Base-by-base conservation (phyloP, 2,797 vertebrate genomes). In the Argyrosomus regius region DNA sequence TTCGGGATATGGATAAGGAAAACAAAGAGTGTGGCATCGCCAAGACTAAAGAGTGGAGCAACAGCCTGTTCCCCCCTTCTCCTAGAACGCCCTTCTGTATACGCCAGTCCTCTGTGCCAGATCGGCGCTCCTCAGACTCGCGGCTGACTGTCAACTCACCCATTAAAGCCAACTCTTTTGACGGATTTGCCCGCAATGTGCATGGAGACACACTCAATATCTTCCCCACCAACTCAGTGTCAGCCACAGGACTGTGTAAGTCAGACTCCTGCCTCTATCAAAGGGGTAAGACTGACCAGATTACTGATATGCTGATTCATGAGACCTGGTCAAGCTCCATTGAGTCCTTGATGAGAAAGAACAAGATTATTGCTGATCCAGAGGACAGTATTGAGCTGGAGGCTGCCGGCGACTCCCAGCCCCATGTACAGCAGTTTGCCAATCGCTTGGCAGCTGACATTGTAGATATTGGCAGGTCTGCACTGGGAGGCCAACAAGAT, bases 301-400 rank as follows among this genome's bases (percentile, higher is more conserved):
- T 98, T 78, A 99, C 97, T 4, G 96, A 97, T 82, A 97, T 98
- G 97, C 85, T 99, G 77, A 99, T 99, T 86, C 97, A 98, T 0
- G 98, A 99, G 87, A 99, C 98, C 0, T 99, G 98, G 98, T 95
- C 97, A 0, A 99, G 94, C 79, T 99, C 98, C 3, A 99, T 99
- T 6, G 96, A 99, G 91, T 97, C 98, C 1, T 94, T 99, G 65
- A 99, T 99, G 98, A 95, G 96, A 75, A 98, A 99, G 91, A 99
- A 99, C 92, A 99, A 98, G 93, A 99, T 99, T 77, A 98, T 99
- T 66, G 75, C 81, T 4, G 96, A 97, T 56, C 95, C 94, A 43
- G 92, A 91, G 11, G 96, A 96, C 54, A 92, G 87, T 65, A 87
- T 92, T 28, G 96, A 96, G 1, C 73, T 92, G 22, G 96, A 96